Conservation (phyloP, 2,797 vertebrate species). For the Antrozous pallidus region DNA sequence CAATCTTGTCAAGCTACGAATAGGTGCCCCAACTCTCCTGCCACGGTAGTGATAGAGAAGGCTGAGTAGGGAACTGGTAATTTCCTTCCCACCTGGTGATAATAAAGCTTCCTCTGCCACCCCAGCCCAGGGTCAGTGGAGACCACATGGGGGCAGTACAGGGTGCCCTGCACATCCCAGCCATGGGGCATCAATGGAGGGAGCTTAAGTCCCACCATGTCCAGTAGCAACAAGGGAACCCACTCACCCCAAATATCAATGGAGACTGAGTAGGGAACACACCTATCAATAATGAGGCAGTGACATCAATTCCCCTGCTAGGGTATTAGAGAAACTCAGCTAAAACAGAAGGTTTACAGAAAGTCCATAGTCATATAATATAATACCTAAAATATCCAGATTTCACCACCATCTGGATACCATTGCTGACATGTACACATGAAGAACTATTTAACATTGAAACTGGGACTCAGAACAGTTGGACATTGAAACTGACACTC, state of each 20-base stretch:
- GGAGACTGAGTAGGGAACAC: background rate
- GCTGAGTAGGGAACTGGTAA: background rate
- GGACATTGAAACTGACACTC: too few relatives aligned
- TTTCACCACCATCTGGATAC: too few relatives aligned
- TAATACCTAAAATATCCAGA: background rate
- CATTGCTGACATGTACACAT: too few relatives aligned
- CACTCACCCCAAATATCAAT: background rate
- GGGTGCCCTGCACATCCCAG: background rate
- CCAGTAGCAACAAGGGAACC: background rate
- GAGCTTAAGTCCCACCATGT: background rate
- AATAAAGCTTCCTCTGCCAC: background rate
- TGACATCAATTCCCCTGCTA: background rate
- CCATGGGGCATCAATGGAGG: background rate
- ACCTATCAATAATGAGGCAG: background rate
- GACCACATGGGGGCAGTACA: background rate
- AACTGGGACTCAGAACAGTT: too few relatives aligned
- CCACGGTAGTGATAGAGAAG: background rate
- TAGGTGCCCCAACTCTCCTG: background rate
- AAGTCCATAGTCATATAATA: background rate
- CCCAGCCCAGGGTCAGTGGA: background rate
- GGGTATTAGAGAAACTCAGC: background rate
- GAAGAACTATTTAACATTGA: too few relatives aligned
- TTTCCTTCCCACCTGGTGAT: background rate
- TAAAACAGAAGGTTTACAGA: background rate
- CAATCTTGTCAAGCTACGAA: background rate